These are phyloP conservation scores for Haplotaxodon microlepis DNA, from an alignment of 2,113 vertebrate genomes.

Conservation along the genomic window DNA sequence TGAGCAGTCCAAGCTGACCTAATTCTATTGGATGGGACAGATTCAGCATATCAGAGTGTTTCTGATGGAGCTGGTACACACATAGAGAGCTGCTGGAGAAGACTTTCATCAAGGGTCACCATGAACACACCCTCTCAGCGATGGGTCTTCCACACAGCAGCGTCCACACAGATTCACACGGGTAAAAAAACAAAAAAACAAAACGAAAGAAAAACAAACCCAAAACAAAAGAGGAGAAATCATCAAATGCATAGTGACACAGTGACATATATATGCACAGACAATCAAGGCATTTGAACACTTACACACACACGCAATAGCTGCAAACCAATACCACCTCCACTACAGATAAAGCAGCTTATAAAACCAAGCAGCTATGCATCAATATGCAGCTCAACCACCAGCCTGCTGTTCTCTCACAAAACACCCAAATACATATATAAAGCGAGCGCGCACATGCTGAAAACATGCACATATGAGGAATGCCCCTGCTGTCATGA, in stretches of 20 bases:
- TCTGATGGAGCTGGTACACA: constrained; percentile 15
- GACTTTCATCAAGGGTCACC: constrained; percentile 43
- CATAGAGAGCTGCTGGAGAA: not conserved
- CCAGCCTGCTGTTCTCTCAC: constrained; percentile 16
- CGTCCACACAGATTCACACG: not conserved
- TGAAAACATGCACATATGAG: not conserved
- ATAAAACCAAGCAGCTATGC: constrained; percentile 41
- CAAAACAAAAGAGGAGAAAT: not conserved
- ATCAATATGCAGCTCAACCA: constrained; percentile 38
- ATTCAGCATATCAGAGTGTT: constrained; percentile 13
- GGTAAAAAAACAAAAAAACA: not conserved
- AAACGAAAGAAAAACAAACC: not conserved
- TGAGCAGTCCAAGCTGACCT: constrained; percentile 52
- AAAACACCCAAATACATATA: constrained; percentile 11
- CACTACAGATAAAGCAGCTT: constrained; percentile 23
- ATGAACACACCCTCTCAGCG: constrained; percentile 28
- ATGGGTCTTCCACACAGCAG: not conserved
- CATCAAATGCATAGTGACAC: constrained; percentile 49
- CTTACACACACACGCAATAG: not conserved
- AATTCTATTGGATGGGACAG: constrained; percentile 34
- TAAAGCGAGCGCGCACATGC: not conserved
- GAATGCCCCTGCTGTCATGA: constrained; percentile 1
- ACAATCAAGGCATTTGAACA: not conserved
- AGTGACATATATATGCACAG: constrained; percentile 53
- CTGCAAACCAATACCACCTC: constrained; percentile 15